A percentile compares a stretch with the other conserved stretches of the same genome.
These are phyloP conservation scores for Dinomys branickii DNA, from an alignment of 2,113 vertebrate species.

Conservation along the genomic window DNA sequence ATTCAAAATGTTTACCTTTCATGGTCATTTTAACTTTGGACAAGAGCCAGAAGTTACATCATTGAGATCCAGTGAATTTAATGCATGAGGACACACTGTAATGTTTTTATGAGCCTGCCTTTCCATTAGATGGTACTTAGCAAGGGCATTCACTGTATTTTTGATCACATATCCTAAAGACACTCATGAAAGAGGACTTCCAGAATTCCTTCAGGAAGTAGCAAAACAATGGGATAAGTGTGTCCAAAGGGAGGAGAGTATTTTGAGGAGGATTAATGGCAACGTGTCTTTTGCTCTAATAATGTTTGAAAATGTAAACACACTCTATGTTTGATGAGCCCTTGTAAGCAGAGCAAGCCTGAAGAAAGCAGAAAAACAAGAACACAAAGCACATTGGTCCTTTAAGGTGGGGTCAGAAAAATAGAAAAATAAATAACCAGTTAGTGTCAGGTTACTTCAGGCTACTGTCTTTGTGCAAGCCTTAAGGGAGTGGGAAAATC, in stretches of 20 bases:
- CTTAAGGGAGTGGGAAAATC: neutral
- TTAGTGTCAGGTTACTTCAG: neutral
- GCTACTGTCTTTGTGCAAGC: neutral
- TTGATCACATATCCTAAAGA: neutral
- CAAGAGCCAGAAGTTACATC: neutral
- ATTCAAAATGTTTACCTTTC: neutral
- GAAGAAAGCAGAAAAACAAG: neutral
- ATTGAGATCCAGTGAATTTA: neutral
- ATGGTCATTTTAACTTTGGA: neutral
- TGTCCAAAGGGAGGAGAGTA: neutral
- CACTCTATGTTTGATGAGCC: neutral
- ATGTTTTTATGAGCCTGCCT: neutral
- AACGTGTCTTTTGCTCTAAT: neutral
- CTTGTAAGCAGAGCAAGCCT: neutral
- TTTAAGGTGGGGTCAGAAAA: neutral
- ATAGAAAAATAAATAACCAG: neutral
- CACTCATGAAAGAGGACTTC: neutral
- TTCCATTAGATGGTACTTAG: neutral
- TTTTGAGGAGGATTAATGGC: neutral
- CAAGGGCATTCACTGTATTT: neutral
- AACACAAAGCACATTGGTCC: neutral
- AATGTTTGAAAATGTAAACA: neutral
- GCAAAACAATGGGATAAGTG: neutral
- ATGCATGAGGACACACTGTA: neutral
- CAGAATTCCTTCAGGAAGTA: neutral